Base-by-base conservation (phyloP, 2,888 invertebrate genomes). In the Tribolium freemani region DNA sequence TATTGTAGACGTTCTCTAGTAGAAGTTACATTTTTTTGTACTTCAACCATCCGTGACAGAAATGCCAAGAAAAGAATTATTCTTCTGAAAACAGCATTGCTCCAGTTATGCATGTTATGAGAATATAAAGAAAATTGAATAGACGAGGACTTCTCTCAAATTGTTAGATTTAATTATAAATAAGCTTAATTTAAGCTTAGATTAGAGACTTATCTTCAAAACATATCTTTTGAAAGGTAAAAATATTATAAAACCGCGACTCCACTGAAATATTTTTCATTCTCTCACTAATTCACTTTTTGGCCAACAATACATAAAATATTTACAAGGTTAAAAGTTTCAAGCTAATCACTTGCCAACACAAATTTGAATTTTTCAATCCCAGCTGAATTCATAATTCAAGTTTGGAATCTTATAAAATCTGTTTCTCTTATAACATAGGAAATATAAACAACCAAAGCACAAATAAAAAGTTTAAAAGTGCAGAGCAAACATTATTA, bases 1-100 rank as follows among this genome's bases (percentile, higher is more conserved):
- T 30, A 48, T 54, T 63, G 30, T 30, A n/a, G 53, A 48, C 67
- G 30, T 67, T 57, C 45, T 38, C n/a, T 20, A 67, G 53, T 30
- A 46, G 38, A 57, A 48, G 56, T 51, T 67, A 46, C 44, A 66
- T 51, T 31, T 64, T 63, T 64, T 44, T 46, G 53, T 66, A 54
- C 50, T 66, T 44, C 54, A 66, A 11, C 46, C 26, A 44, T 21
- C 44, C 51, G 30, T 50, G 50, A 31, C 63, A 38, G 31, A 50
- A 51, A 50, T 31, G 30, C 16, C 63, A 64, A 64, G 64, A 64
- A 63, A 64, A 26, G 64, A 44, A 54, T 54, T 30, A 51, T 31
- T 63, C 26, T 26, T 26, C 10, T 30, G 38, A 51, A 50, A 30
- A 63, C 2, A 13, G n/a, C 38, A 38, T 38, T n/a, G 38, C 38